Conservation (phyloP, 2,888 invertebrate genomes). For the Mantis religiosa region DNA sequence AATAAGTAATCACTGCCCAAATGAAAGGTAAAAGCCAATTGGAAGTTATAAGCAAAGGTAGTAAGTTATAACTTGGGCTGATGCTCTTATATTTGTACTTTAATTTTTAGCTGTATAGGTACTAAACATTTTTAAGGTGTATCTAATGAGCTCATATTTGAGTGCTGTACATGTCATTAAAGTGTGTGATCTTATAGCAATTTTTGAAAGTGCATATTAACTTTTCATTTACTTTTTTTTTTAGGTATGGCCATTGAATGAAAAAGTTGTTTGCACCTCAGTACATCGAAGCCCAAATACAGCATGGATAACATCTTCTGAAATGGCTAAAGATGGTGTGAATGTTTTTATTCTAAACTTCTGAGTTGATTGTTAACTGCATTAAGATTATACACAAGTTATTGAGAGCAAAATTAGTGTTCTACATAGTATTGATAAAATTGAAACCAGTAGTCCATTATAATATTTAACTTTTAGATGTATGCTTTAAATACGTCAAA, state of each 20-base stretch:
- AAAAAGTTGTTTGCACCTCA: conserved; percentile 14
- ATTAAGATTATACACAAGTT: neutral
- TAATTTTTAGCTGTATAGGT: too few species aligned
- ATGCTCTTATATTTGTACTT: too few species aligned
- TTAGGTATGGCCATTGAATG: conserved; percentile 25
- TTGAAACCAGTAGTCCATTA: neutral
- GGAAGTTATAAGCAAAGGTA: too few species aligned
- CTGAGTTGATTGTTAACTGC: neutral
- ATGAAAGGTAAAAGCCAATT: too few species aligned
- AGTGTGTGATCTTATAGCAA: neutral
- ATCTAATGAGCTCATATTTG: neutral
- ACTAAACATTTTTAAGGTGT: too few species aligned
- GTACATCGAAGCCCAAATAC: conserved; percentile 2
- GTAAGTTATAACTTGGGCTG: too few species aligned
- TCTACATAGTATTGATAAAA: neutral
- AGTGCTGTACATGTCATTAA: neutral
- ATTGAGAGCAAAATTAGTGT: neutral
- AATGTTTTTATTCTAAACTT: neutral
- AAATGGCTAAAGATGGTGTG: neutral
- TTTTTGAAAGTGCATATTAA: neutral
- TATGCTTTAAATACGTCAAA: neutral
- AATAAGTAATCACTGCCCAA: too few species aligned
- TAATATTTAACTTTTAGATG: neutral
- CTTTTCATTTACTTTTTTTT: neutral
- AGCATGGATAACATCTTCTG: conserved; percentile 12